Percentiles rank a stretch among this genome's conserved stretches.
phyloP scores from a whole-genome alignment of 2,797 vertebrate species.

The Lagodon rhomboides region DNA sequence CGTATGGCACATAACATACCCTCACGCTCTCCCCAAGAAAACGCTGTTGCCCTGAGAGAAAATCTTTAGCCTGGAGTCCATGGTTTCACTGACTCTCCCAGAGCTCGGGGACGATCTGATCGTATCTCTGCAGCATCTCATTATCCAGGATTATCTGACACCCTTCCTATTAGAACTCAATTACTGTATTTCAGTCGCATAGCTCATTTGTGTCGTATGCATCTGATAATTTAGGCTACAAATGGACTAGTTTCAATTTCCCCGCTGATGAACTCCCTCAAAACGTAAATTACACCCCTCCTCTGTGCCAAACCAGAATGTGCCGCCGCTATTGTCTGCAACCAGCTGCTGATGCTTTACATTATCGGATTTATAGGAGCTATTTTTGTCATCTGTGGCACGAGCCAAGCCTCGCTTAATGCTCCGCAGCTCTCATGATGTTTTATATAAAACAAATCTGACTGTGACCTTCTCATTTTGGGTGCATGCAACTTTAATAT shows the following conservation, averaged over 20 bases:
- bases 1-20: conserved; percentile 26
- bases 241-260: conserved; percentile 53
- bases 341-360: conserved; percentile 29
- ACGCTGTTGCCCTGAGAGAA: conserved; percentile 1
- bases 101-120: conserved; percentile 10
- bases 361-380: conserved; percentile 35
- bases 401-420: conserved; percentile 2
- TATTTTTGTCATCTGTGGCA: conserved; percentile 33
- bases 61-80: conserved; percentile 23
- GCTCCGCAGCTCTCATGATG: conserved; percentile 33
- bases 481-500: conserved; percentile 70
- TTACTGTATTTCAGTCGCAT: conserved; percentile 38
- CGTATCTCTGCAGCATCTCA: conserved; percentile 15
- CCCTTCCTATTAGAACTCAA: conserved; percentile 15
- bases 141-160: conserved; percentile 44
- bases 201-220: conserved; percentile 34
- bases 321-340: conserved; percentile 9
- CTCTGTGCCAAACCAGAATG: conserved; percentile 1
- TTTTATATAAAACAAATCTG: conserved; percentile 58
- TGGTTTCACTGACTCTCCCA: conserved; percentile 9
- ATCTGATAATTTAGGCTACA: conserved; percentile 39
- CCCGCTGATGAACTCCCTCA: conserved; percentile 33
- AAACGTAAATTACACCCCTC: conserved; percentile 27
- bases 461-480: conserved; percentile 63
- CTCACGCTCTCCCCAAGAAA: conserved; percentile 5